Evolutionary conservation across 2,113 vertebrate species (phyloP).

Genomic region (Halcyon senegalensis): DNA sequence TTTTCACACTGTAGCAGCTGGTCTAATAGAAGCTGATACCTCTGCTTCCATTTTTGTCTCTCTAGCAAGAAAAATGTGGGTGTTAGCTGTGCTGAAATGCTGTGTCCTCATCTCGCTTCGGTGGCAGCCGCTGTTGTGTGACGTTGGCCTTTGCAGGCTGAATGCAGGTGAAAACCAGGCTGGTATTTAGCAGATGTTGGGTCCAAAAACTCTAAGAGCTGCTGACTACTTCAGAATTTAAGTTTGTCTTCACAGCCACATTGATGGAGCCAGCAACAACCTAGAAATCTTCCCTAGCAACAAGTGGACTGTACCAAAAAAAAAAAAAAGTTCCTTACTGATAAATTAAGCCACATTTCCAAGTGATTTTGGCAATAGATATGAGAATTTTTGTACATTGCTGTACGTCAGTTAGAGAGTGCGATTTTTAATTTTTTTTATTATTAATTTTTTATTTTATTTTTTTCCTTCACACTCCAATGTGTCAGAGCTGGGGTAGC

Average conservation of each 20-base stretch:
- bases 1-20: not conserved
- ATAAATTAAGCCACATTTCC: constrained; percentile 18
- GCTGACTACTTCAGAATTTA: not conserved
- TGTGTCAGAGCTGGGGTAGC: not conserved
- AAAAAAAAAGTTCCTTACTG: not conserved
- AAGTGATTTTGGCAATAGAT: not conserved
- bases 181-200: not conserved
- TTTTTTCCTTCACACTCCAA: fast-evolving
- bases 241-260: not conserved
- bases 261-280: fast-evolving
- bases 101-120: not conserved
- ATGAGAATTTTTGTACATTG: not conserved
- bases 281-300: not conserved
- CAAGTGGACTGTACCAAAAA: not conserved
- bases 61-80: not conserved
- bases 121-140: not conserved
- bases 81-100: not conserved
- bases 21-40: not conserved
- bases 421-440: not conserved
- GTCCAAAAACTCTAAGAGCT: not conserved
- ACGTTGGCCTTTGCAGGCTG: not conserved
- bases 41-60: not conserved
- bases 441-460: not conserved
- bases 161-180: not conserved
- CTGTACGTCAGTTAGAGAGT: not conserved